Base-by-base conservation (phyloP, 2,113 vertebrate species). In the Calyptommatus sinebrachiatus region DNA sequence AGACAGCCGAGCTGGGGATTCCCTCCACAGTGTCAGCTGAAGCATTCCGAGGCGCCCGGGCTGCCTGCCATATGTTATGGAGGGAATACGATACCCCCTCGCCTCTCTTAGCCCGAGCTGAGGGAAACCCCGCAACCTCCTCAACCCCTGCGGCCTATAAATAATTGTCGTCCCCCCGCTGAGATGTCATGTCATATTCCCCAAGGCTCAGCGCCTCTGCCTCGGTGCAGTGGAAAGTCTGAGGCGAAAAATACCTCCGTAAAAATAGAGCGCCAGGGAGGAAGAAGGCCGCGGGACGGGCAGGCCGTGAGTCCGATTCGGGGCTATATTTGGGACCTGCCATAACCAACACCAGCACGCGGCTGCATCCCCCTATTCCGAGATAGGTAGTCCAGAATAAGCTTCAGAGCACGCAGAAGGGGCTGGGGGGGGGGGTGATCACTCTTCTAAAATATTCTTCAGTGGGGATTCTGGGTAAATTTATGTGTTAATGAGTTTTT, bases 141-240 rank as follows among this genome's bases (percentile, higher is more conserved):
- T 46, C 16, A 5, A 21, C 50, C 24, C 29, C 50, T 35, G 41
- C 21, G 8, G 63, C 89, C 53, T 95, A 94, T 94, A 94, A 94
- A 95, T 94, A 95, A 83, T 85, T 84, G 53, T 14, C 22, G 74
- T 76, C 29, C 84, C 5, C 35, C 35, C 35, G 35, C 35, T 41
- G n/a, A 87, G 88, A 81, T 87, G 89, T 89, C 85, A 86, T 89
- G 93, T 93, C 92, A 89, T 89, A 91, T 94, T 92, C 89, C 89
- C 81, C 60, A 75, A 81, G 63, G 78, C 88, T 77, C 83, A 89
- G 79, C 48, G 86, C 87, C 80, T 92, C 85, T 41, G 35, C 35
- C 84, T 82, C 48, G n/a, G 86, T 86, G 87, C 77, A 79, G 84
- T 92, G 92, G 90, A 94, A 94, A 95, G 80, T 93, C 92, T 93